Percentiles rank a stretch among this genome's conserved stretches.
Evolutionary conservation across 1,140 invertebrate genomes (phyloP).

Genomic region (Sycobia sp.): DNA sequence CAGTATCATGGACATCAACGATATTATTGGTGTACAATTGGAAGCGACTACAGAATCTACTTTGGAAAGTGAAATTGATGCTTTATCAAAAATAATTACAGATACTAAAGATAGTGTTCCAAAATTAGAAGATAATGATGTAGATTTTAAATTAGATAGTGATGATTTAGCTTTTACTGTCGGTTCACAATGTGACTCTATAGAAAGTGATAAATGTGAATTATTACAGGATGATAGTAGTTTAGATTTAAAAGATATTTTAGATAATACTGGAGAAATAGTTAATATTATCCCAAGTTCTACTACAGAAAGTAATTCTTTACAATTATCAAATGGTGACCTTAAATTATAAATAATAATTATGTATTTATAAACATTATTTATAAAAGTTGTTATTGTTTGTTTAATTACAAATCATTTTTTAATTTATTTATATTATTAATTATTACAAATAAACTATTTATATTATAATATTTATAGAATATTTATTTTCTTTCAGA

Average conservation of each 20-base stretch:
- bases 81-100: conserved; percentile 55
- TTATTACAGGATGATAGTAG: background rate
- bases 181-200: conserved; percentile 1
- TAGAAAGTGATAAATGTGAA: conserved; percentile 15
- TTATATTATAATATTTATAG: background rate
- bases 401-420: background rate
- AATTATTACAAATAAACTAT: too few relatives aligned
- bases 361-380: background rate
- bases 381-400: background rate
- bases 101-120: conserved; percentile 44
- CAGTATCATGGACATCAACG: conserved; percentile 47
- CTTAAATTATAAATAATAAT: background rate
- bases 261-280: conserved; percentile 4
- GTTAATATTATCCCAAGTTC: conserved; percentile 1
- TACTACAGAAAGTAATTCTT: background rate
- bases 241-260: conserved; percentile 1
- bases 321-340: conserved; percentile 8
- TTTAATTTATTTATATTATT: too few relatives aligned
- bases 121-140: conserved; percentile 17
- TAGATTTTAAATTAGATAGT: conserved; percentile 17
- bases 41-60: conserved; percentile 52
- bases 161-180: conserved; percentile 19
- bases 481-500: conserved; percentile 19
- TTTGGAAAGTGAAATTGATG: conserved; percentile 57
- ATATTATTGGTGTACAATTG: conserved; percentile 48